Conservation (phyloP, 1,140 invertebrate species). For the Contarinia nasturtii region DNA sequence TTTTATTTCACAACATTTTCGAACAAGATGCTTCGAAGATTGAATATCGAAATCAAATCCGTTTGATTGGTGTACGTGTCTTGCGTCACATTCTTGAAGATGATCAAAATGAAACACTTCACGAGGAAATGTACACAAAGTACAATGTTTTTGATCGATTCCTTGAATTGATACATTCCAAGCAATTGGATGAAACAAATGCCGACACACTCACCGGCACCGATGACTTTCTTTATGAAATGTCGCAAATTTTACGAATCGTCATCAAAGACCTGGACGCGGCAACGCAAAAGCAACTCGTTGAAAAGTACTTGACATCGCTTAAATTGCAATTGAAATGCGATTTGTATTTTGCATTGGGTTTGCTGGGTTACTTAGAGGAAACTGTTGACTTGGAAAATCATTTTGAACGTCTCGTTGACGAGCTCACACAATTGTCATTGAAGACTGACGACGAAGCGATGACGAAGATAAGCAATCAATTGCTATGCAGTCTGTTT, state of each 20-base stretch:
- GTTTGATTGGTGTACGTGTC: no score
- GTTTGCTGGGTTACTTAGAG: constrained; percentile 15
- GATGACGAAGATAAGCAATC: constrained; percentile 13
- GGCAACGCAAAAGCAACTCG: constrained; percentile 17
- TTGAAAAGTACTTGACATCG: constrained; percentile 14
- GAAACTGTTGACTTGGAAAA: constrained; percentile 16
- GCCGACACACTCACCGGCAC: no score
- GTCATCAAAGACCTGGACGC: constrained; percentile 13
- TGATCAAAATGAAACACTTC: not conserved
- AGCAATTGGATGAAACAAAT: not conserved
- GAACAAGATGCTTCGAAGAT: no score
- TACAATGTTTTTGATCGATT: not conserved
- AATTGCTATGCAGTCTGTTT: constrained; percentile 18
- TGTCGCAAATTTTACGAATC: constrained; percentile 12
- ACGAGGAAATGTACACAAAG: not conserved
- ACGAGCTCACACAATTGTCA: constrained; percentile 16
- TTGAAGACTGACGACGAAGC: constrained; percentile 12
- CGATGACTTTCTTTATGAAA: constrained; percentile 4
- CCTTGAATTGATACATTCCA: not conserved
- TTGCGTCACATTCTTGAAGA: not conserved
- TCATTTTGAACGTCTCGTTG: constrained; percentile 17
- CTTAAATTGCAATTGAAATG: constrained; percentile 12
- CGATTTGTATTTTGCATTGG: constrained; percentile 18
- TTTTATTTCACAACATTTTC: no score
- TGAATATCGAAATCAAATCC: no score